These are phyloP conservation scores for Apamea monoglypha DNA, from an alignment of 2,888 invertebrate species.

Conservation along the genomic window DNA sequence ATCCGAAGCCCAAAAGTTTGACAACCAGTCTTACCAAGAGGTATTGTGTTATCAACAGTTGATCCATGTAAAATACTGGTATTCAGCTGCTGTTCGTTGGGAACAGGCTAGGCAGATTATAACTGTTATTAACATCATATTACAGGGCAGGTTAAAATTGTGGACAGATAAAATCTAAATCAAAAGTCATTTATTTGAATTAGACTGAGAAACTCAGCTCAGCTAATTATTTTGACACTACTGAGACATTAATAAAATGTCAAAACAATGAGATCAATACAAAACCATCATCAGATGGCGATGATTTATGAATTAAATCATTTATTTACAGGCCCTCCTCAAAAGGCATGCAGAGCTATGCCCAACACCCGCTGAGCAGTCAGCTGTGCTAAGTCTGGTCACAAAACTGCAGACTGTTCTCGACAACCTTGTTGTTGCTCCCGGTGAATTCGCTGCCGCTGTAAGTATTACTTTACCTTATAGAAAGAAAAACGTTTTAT, in stretches of 20 bases:
- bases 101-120: no score
- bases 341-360: conserved; percentile 98
- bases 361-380: conserved; percentile 97
- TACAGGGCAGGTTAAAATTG: no score
- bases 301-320: neutral
- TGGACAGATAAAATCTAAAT: no score
- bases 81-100: no score
- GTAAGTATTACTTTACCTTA: conserved; percentile 91
- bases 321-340: conserved; percentile 93
- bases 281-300: neutral
- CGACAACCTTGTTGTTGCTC: conserved; percentile 98
- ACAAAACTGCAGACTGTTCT: conserved; percentile 98
- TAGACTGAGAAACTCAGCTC: no score
- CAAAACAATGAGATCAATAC: neutral
- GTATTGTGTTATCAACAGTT: no score
- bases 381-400: conserved; percentile 97
- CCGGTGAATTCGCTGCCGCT: conserved; percentile 98
- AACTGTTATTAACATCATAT: no score
- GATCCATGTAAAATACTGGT: no score
- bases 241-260: neutral
- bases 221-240: neutral
- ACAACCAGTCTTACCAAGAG: no score
- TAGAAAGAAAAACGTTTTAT: no score
- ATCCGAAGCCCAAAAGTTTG: no score
- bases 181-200: no score